A percentile compares a stretch with the other conserved stretches of the same genome.
Evolutionary conservation across 2,113 vertebrate species (phyloP).

Genomic region (rat (Rattus norvegicus)): DNA sequence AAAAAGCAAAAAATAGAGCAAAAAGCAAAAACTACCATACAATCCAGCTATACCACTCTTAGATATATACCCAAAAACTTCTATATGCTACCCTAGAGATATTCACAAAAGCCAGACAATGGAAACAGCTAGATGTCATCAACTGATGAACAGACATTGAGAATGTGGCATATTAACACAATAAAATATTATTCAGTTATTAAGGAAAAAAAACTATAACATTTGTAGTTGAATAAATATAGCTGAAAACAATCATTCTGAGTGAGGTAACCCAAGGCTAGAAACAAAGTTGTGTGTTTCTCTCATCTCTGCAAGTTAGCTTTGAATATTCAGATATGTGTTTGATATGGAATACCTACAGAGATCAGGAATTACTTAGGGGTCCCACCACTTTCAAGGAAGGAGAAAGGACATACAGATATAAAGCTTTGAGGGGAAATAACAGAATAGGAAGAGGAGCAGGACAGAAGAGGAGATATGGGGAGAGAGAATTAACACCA

Average conservation of each 20-base stretch:
- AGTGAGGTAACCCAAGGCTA: neutral
- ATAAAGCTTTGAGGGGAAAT: neutral
- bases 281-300: neutral
- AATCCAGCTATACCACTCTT: neutral
- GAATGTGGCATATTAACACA: neutral
- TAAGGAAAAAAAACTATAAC: neutral
- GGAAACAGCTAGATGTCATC: neutral
- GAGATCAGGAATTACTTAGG: neutral
- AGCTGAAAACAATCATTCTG: neutral
- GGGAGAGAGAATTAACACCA: neutral
- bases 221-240: neutral
- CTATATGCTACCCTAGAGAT: neutral
- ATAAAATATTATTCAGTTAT: neutral
- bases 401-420: neutral
- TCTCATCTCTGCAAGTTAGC: neutral
- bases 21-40: neutral
- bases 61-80: neutral
- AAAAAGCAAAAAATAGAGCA: neutral
- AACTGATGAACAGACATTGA: neutral
- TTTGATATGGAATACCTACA: neutral
- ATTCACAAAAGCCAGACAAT: neutral
- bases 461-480: neutral
- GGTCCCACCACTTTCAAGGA: neutral
- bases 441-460: neutral
- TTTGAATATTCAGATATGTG: neutral